Percentiles rank a stretch among this genome's conserved stretches.
These are phyloP conservation scores for Mobula hypostoma DNA, from an alignment of 2,113 vertebrate species.

Conservation along the genomic window DNA sequence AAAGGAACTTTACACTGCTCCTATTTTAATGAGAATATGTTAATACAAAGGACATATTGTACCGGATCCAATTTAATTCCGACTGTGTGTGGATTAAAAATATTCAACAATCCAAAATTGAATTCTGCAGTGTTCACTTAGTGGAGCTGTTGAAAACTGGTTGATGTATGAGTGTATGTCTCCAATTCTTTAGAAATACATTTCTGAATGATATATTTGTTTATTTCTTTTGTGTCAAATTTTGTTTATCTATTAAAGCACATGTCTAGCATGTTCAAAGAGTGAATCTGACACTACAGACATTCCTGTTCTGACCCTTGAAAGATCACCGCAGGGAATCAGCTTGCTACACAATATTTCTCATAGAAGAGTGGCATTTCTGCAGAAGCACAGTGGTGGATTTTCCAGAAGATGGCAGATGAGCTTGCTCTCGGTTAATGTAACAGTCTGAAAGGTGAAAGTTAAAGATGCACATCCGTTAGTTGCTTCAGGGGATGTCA, in stretches of 20 bases:
- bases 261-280: neutral
- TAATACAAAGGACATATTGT: neutral
- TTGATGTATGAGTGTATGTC: neutral
- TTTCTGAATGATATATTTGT: slow-evolving; percentile 5
- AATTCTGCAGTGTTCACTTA: neutral
- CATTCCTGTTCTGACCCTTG: slow-evolving; percentile 1
- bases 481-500: neutral
- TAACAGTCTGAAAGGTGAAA: neutral
- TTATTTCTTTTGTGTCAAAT: slow-evolving; percentile 14
- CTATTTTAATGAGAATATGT: neutral
- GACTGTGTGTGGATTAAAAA: neutral
- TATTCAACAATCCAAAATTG: neutral
- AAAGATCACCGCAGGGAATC: neutral
- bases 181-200: neutral
- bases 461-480: neutral
- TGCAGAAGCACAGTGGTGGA: neutral
- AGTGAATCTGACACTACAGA: neutral
- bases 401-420: neutral
- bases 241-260: neutral
- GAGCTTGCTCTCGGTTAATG: neutral
- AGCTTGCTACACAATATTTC: neutral
- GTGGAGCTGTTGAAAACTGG: neutral
- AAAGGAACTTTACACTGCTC: neutral
- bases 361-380: neutral
- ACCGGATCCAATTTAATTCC: neutral